Evolutionary conservation across 2,888 invertebrate genomes (phyloP).

Genomic region (Thelaira solivaga): DNA sequence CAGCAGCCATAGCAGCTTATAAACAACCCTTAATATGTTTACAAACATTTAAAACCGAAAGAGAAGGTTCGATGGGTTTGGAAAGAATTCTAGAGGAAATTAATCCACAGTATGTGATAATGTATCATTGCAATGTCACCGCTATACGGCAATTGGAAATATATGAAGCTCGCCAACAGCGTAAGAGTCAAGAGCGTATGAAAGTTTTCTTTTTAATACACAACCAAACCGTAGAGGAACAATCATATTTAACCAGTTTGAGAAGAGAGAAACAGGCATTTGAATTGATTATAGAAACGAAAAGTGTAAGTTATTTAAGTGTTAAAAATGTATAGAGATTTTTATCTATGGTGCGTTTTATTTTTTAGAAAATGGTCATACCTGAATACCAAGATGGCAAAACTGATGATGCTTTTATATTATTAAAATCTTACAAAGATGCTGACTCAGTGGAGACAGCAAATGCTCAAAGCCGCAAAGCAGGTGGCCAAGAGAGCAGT

Average conservation of each 20-base stretch:
- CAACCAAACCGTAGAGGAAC: constrained; percentile 96
- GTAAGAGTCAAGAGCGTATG: constrained; percentile 78
- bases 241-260: constrained; percentile 93
- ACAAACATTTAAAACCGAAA: constrained; percentile 86
- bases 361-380: constrained; percentile 87
- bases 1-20: constrained; percentile 79
- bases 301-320: constrained; percentile 89
- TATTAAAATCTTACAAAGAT: constrained; percentile 71
- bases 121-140: constrained; percentile 93
- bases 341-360: too few species aligned
- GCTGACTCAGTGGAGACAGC: constrained; percentile 71
- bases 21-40: constrained; percentile 85
- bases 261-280: constrained; percentile 96
- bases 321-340: too few species aligned
- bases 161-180: constrained; percentile 82
- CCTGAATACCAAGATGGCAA: constrained; percentile 93
- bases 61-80: constrained; percentile 84
- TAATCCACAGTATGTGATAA: constrained; percentile 88
- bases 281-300: constrained; percentile 92
- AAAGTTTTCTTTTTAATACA: constrained; percentile 94
- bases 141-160: constrained; percentile 94
- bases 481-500: constrained; percentile 73
- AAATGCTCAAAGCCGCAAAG: constrained; percentile 83
- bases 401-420: constrained; percentile 81
- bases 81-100: constrained; percentile 83